Evolutionary conservation across 2,888 invertebrate genomes (phyloP).

Genomic region (Thymelicus acteon): DNA sequence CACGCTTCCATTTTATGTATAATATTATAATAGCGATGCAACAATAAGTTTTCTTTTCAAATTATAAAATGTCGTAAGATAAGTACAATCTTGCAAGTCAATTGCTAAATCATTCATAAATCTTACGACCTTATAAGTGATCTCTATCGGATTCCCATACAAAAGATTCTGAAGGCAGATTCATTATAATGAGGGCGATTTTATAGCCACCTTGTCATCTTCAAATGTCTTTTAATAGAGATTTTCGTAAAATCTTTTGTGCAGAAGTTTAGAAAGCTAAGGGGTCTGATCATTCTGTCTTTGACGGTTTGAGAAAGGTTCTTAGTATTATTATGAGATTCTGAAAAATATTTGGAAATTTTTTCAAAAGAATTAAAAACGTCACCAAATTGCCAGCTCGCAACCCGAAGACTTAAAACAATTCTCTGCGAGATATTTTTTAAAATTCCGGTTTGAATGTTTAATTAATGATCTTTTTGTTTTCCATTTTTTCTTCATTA

Average conservation of each 20-base stretch:
- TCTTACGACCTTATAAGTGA: slow-evolving; percentile 6
- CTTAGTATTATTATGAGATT: background rate
- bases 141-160: slow-evolving; percentile 26
- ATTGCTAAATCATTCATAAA: slow-evolving; percentile 9
- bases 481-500: background rate
- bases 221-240: slow-evolving; percentile 26
- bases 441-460: background rate
- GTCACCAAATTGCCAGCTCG: no score
- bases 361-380: background rate
- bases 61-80: no score
- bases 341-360: background rate
- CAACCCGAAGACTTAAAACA: no score
- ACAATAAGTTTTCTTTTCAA: no score
- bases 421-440: background rate
- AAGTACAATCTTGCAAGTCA: no score
- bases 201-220: slow-evolving; percentile 29
- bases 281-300: background rate
- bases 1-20: no score
- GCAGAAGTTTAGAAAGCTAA: slow-evolving; percentile 17
- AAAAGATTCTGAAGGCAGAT: slow-evolving; percentile 19
- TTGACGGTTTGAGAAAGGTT: background rate
- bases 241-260: slow-evolving; percentile 23
- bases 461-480: background rate
- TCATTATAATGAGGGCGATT: slow-evolving; percentile 25
- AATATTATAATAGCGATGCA: no score